These are phyloP conservation scores for Enteromius mattozi DNA, from an alignment of 2,797 vertebrate species.

Conservation along the genomic window DNA sequence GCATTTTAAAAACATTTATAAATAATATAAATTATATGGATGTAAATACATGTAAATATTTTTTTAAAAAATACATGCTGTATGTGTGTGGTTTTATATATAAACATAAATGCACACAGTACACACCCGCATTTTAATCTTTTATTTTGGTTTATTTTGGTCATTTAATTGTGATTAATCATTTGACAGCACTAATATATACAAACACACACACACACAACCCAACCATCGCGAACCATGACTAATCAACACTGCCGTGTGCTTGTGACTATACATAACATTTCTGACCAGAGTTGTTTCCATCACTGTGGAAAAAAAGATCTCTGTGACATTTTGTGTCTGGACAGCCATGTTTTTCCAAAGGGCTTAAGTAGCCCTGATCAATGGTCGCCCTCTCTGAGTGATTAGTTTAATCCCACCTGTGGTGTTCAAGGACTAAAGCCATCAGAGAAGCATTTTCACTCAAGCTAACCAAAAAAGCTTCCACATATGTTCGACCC, in stretches of 20 bases:
- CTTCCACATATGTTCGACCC: slow-evolving; percentile 36
- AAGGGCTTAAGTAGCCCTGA: slow-evolving; percentile 33
- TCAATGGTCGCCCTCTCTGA: slow-evolving; percentile 37
- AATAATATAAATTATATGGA: too few relatives aligned
- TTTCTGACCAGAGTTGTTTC: slow-evolving; percentile 20
- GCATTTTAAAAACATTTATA: too few relatives aligned
- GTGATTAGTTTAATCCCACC: slow-evolving; percentile 51
- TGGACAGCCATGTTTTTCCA: slow-evolving; percentile 35
- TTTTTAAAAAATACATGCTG: too few relatives aligned
- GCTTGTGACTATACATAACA: slow-evolving; percentile 28
- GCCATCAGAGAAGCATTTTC: slow-evolving; percentile 47
- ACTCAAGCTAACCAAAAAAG: slow-evolving; percentile 29
- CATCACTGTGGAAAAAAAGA: slow-evolving; percentile 22
- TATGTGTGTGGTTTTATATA: too few relatives aligned
- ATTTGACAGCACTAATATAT: too few relatives aligned
- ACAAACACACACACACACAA: too few relatives aligned
- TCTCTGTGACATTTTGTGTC: slow-evolving; percentile 43
- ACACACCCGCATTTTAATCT: too few relatives aligned
- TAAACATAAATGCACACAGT: too few relatives aligned
- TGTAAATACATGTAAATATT: too few relatives aligned
- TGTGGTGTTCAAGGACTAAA: slow-evolving; percentile 51
- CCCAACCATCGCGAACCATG: neutral
- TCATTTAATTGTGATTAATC: too few relatives aligned
- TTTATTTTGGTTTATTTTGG: too few relatives aligned
- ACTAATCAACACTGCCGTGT: neutral